Base-by-base conservation (phyloP, 23 tunicate genomes). In the Clavelina lepadiformis region DNA sequence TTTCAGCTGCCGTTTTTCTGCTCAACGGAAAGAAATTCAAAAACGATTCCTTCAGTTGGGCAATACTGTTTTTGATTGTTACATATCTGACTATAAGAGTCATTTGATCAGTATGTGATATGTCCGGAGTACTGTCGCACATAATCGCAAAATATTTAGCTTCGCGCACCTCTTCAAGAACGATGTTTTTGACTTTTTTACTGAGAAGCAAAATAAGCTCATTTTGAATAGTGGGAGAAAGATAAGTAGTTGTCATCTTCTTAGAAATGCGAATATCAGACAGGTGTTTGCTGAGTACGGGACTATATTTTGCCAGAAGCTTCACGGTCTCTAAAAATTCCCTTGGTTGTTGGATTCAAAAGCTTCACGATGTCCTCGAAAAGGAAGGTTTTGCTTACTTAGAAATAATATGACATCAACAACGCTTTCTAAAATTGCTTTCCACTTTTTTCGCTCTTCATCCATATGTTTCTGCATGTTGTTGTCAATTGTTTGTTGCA, bases 281-380 rank as follows among this genome's bases (percentile, higher is more conserved):
- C 46, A 67, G 54, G 59, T 67, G 73, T 67, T 69, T 69, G 75
- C 75, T 69, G 46, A 69, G 62, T 69, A 69, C 63, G 75, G 75
- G 75, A 69, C 75, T 66, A 46, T 46, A 66, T 66, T 66, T 66
- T 66, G 56, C 56, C 56, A 66, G 72, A 46, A 66, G 72, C 75
- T 69, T 69, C 63, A 69, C 75, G 75, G 75, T 69, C 26, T 28
- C 72, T 69, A 69, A 69, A 69, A 69, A 52, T 52, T 69, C 30
- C 75, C 75, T 69, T 69, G 75, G 63, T 69, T 69, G 63, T 53
- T 69, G 75, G 75, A 69, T 69, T 69, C 75, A 69, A 69, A 69
- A 69, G 62, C 75, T 69, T 69, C 63, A 69, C 63, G 63, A 53
- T 52, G 75, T 69, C 75, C 75, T 69, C 63, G 63, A 32, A 69